Evolutionary conservation across 2,797 vertebrate species (phyloP), one percentile per base, ranked within the genome.

Genomic region (Cyclura pinguis): DNA sequence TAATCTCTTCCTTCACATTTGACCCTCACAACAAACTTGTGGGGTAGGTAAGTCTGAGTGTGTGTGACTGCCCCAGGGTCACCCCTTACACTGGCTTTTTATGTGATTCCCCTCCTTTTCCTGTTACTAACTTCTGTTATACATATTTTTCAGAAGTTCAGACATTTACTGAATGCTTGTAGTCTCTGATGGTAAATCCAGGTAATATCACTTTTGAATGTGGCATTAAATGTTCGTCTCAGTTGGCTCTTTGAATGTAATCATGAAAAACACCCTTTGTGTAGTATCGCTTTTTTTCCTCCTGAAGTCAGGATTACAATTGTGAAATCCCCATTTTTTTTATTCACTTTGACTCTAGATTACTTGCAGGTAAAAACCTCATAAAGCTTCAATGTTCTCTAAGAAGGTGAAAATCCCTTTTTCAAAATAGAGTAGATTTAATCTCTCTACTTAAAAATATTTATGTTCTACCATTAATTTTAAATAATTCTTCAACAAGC

Each of bases 181-280:
- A 85, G 0, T 88, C 91, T 93, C 20, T 93, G 82, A 5, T 91
- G 4, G 77, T 47, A 77, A 62, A 29, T 29, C 52, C 29, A 87
- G 32, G 8, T 89, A 90, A 82, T 69, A n/a, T 2, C 85, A 22
- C 42, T 14, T 93, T 10, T 73, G 77, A 3, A 14, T 0, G 0
- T 29, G 50, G 90, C 82, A 69, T 86, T 86, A 72, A 1, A 78
- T 73, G 47, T 24, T 47, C 8, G 1, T 90, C 14, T 12, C 27
- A 81, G 2, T 69, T 55, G 62, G 18, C 77, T 88, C 32, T 1
- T 80, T 87, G 74, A 67, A 38, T 47, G 52, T 35, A 73, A 81
- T 81, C 29, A 32, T 35, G 8, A 72, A 55, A 32, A 3, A 67
- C 27, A 88, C 10, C 38, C 4, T 13, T 87, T 55, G 6, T 72